Percentiles rank a stretch among this genome's conserved stretches.
These are phyloP conservation scores for Sesamia nonagrioides DNA, from an alignment of 1,140 invertebrate genomes.

Conservation along the genomic window DNA sequence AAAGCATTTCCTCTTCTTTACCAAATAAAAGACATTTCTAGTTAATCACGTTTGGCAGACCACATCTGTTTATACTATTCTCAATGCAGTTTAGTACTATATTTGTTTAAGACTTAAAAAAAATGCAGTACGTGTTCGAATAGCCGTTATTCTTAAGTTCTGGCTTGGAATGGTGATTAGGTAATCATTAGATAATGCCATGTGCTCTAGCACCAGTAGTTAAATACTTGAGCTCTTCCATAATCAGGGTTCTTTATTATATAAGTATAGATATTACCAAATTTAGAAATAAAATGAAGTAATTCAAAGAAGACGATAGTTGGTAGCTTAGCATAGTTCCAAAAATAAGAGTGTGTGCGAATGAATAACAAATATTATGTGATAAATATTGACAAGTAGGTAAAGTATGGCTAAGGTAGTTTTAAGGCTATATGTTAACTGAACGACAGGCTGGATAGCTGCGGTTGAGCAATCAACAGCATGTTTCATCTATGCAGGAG, in stretches of 20 bases:
- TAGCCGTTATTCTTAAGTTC: conserved; percentile 33
- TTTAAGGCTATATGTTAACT: conserved; percentile 1
- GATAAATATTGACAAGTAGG: conserved; percentile 41
- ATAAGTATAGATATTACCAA: conserved; percentile 48
- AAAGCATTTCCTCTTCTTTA: background rate
- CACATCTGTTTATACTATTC: conserved; percentile 32
- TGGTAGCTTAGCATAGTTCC: conserved; percentile 37
- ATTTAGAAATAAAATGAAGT: conserved; percentile 33
- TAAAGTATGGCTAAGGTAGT: background rate
- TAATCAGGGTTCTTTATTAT: conserved; percentile 45
- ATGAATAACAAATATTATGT: conserved; percentile 38
- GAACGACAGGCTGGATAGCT: conserved; percentile 35
- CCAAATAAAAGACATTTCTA: background rate
- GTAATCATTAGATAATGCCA: conserved; percentile 46
- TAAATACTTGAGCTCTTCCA: conserved; percentile 40
- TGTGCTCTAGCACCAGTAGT: conserved; percentile 54
- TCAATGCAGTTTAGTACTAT: conserved; percentile 33
- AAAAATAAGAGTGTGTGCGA: conserved; percentile 13
- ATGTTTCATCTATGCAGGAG: conserved; percentile 31
- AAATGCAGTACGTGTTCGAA: conserved; percentile 40
- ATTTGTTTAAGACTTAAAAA: conserved; percentile 31
- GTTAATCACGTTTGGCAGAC: conserved; percentile 13
- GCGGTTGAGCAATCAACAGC: conserved; percentile 32
- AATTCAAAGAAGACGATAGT: conserved; percentile 19
- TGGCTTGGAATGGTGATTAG: conserved; percentile 20